Evolutionary conservation across 2,113 vertebrate genomes (phyloP).

Genomic region (Edolisoma coerulescens): DNA sequence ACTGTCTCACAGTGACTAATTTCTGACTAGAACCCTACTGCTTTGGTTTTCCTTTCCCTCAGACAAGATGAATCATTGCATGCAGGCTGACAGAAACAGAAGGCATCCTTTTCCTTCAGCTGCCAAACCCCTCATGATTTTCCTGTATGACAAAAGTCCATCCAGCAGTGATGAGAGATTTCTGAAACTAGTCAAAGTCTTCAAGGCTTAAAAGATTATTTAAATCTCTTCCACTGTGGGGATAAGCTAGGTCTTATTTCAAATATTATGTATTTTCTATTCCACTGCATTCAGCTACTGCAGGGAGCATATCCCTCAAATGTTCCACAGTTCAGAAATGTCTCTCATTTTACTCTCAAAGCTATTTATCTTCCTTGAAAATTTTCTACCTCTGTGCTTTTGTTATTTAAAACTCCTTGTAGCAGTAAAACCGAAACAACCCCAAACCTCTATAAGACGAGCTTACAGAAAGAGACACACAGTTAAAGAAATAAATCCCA

Average conservation of each 20-base stretch:
- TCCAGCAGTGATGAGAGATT: not conserved
- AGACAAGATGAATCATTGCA: constrained; percentile 32
- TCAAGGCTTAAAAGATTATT: not conserved
- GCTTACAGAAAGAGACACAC: not conserved
- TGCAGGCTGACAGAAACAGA: constrained; percentile 28
- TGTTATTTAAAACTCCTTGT: not conserved
- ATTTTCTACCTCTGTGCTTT: not conserved
- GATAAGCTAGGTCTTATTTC: not conserved
- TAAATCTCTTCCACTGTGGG: not conserved
- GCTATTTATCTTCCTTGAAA: not conserved
- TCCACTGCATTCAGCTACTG: not conserved
- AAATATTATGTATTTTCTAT: not conserved
- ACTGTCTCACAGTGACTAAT: constrained; percentile 10
- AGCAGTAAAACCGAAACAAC: not conserved
- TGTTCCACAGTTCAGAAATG: not conserved
- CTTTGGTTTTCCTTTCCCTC: constrained; percentile 56
- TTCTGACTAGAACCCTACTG: constrained; percentile 51
- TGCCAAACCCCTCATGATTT: constrained; percentile 24
- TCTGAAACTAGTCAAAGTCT: not conserved
- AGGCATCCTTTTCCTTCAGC: constrained; percentile 26
- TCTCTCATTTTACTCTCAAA: constrained; percentile 18
- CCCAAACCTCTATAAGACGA: not conserved
- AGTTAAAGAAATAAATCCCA: not conserved
- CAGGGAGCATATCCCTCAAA: not conserved
- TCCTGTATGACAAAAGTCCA: constrained; percentile 16